phyloP scores from a whole-genome alignment of 2,888 invertebrate species.

The Autographa pulchrina region DNA sequence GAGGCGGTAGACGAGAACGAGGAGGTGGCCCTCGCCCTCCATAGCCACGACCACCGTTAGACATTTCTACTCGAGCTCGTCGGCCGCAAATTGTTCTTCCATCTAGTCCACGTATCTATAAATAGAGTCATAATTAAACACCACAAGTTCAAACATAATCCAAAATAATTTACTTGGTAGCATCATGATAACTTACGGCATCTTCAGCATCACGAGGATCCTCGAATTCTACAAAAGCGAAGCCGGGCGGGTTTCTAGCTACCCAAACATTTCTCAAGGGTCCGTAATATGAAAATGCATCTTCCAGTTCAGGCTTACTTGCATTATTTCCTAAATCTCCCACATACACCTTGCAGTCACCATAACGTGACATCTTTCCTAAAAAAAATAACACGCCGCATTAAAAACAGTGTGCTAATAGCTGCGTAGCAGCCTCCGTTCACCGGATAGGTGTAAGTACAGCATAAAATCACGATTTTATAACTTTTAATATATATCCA shows the following conservation, averaged over 20 bases:
- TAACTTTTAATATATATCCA: neutral
- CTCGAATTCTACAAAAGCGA: slow-evolving; percentile 98
- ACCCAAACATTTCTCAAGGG: slow-evolving; percentile 98
- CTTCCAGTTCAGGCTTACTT: slow-evolving; percentile 97
- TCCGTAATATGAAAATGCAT: slow-evolving; percentile 97
- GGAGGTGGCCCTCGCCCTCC: slow-evolving; percentile 90
- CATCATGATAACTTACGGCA: slow-evolving; percentile 90
- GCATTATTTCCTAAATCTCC: slow-evolving; percentile 98
- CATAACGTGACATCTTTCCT: slow-evolving; percentile 92
- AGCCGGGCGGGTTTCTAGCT: slow-evolving; percentile 98
- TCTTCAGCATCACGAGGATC: slow-evolving; percentile 98
- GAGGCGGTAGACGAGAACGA: slow-evolving; percentile 91
- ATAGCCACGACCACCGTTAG: slow-evolving; percentile 93
- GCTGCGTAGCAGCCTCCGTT: slow-evolving; percentile 9
- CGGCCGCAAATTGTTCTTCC: slow-evolving; percentile 96
- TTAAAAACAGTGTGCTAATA: neutral
- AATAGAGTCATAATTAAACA: slow-evolving; percentile 21
- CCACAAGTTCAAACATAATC: too few species aligned
- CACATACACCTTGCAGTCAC: slow-evolving; percentile 98
- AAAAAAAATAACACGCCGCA: slow-evolving; percentile 31
- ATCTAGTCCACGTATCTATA: slow-evolving; percentile 90
- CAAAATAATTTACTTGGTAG: neutral
- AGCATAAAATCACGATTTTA: neutral
- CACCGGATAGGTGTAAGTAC: slow-evolving; percentile 34
- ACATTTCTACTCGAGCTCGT: slow-evolving; percentile 97